Base-by-base conservation (phyloP, 1,140 invertebrate species). In the Cylas formicarius region DNA sequence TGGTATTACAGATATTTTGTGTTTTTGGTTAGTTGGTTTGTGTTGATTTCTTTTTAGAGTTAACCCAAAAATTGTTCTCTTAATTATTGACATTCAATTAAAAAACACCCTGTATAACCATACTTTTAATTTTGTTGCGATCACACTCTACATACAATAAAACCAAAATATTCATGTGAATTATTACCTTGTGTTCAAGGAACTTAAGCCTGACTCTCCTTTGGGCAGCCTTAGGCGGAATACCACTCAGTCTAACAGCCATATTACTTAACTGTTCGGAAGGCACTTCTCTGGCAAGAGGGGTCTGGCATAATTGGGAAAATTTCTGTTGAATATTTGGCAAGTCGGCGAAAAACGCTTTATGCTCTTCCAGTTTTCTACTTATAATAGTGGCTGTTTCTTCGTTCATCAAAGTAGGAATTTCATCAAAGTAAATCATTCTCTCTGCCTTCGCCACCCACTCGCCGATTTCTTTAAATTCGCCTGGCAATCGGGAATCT, bases 361-460 rank as follows among this genome's bases (percentile, higher is more conserved):
- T 92, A 58, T 95, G 90, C 57, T 92, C 86, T 64, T 91, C 86
- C 24, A 94, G 65, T 66, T 91, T 92, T 48, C 78, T 76, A 52
- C 86, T 90, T 32, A 93, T 86, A 40, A 90, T 78, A 23, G 81
- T 77, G 3, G 88, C 88, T 23, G 86, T 88, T 68, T 86, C 82
- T 63, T 92, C 87, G 55, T 87, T 86, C 75, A 90, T 82, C 18
- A 73, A 75, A 23, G 77, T 72, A 4, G 88, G 86, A 57, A 91
- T 82, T 56, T 90, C 84, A 50, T 86, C 80, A 52, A 87, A 84
- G 53, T 78, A 75, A 14, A 95, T 68, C 28, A 94, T 64, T 56
- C 81, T 80, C 65, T 96, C 91, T 4, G 90, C 91, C 52, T 78
- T 77, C 32, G 84, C 82, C 8, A 97, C 64, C 89, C 92, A 94